Base-by-base conservation (phyloP, 1,140 invertebrate genomes). In the Papilio glaucus region DNA sequence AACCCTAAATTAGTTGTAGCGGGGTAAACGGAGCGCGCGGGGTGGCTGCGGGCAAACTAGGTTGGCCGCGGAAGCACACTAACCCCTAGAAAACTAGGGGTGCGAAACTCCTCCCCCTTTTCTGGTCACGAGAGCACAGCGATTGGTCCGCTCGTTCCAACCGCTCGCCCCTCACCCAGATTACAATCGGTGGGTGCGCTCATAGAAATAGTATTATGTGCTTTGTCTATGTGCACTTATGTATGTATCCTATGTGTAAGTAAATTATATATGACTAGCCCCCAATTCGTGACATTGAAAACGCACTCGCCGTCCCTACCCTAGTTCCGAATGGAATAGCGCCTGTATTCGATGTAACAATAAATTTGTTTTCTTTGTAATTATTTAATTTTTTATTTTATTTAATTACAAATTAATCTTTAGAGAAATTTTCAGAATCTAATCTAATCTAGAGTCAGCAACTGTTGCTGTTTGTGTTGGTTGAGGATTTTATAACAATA, bases 41-140 rank as follows among this genome's bases (percentile, higher is more conserved):
- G 83, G 81, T 71, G 78, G 86, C 75, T 65, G 75, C 80, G 82
- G 79, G 82, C 85, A 91, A 92, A 91, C 90, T 92, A 92, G 90
- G 90, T 92, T 92, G 90, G 89, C 88, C 85, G 87, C 89, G 90
- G 86, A 92, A 91, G 88, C 90, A 92, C 85, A 92, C 89, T 92
- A 92, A 92, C 90, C 90, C 90, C 90, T 92, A 90, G 89, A 92
- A 92, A 92, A 92, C 90, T 91, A 91, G 90, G 90, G 90, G 90
- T 91, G 89, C 88, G 88, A 92, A 90, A 91, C 90, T 90, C 90
- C 90, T 85, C 90, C 90, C 90, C 81, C 88, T 90, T 92, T 92
- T 92, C 90, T 92, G 90, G 90, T 91, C 89, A 92, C 85, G 85
- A 84, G 88, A 87, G 88, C 86, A 86, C 84, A 85, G 85, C 83